Conservation (phyloP, 2,797 vertebrate genomes). For the Setipinna tenuifilis region DNA sequence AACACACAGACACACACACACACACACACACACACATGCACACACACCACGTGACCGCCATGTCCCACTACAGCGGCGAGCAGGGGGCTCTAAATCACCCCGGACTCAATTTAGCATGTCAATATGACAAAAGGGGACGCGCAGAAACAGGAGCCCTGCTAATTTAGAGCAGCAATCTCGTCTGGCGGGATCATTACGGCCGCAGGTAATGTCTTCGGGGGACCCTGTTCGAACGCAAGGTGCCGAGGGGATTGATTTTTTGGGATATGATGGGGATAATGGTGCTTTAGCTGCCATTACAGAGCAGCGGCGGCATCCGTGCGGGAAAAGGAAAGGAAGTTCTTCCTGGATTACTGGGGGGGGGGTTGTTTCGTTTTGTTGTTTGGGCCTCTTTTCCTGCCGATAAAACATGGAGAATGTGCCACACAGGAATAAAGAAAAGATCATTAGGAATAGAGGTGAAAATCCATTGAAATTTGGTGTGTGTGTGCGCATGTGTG, state of each 20-base stretch:
- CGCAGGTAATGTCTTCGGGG: constrained; percentile 61
- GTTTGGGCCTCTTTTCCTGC: neutral
- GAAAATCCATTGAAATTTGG: neutral
- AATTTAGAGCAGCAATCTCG: constrained; percentile 69
- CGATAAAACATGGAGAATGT: neutral
- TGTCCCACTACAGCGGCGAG: constrained; percentile 22
- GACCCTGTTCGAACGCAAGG: constrained; percentile 37
- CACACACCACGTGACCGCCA: too few relatives aligned
- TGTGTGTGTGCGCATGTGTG: neutral
- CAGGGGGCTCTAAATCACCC: constrained; percentile 60
- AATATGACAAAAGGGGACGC: constrained; percentile 60
- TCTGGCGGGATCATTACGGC: constrained; percentile 57
- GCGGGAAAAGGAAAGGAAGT: neutral
- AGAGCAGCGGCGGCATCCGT: neutral
- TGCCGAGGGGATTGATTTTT: constrained; percentile 63
- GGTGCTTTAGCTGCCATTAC: constrained; percentile 10
- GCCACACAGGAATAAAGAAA: neutral
- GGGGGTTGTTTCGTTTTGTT: neutral
- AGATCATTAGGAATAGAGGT: neutral
- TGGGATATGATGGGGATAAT: constrained; percentile 50
- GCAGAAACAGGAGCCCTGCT: constrained; percentile 50
- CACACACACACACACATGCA: too few relatives aligned
- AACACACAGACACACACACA: too few relatives aligned
- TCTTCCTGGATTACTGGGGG: neutral
- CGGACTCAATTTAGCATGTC: constrained; percentile 65